phyloP scores from a whole-genome alignment of 2,888 invertebrate species.

The Idaea straminata region DNA sequence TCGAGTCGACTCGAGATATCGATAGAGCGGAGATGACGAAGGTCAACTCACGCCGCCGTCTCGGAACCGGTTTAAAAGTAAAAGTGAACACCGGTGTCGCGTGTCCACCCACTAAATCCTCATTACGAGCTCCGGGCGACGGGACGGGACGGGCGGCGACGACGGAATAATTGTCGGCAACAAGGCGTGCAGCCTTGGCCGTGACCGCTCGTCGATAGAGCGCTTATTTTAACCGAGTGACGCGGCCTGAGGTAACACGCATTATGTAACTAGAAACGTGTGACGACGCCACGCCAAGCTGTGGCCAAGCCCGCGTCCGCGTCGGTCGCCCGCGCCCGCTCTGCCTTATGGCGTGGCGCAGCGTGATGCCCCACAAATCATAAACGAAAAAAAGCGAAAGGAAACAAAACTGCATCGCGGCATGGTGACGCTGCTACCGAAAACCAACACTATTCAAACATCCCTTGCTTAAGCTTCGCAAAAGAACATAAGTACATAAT shows the following conservation, averaged over 20 bases:
- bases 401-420: conserved; percentile 58
- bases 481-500: not conserved
- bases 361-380: conserved; percentile 36
- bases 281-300: conserved; percentile 28
- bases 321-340: conserved; percentile 35
- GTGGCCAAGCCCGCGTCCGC: conserved; percentile 35
- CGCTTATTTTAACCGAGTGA: conserved; percentile 75
- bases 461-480: not conserved
- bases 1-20: conserved; percentile 28
- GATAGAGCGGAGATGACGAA: conserved; percentile 43
- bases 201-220: conserved; percentile 73
- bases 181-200: conserved; percentile 75
- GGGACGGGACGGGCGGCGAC: conserved; percentile 42
- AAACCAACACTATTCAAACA: conserved; percentile 7
- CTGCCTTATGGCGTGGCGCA: conserved; percentile 37
- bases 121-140: conserved; percentile 58
- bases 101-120: conserved; percentile 77
- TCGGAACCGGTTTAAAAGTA: conserved; percentile 73
- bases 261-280: conserved; percentile 65
- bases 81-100: conserved; percentile 67
- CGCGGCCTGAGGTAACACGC: conserved; percentile 70
- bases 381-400: conserved; percentile 69
- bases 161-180: conserved; percentile 68
- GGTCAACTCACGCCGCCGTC: conserved; percentile 41
- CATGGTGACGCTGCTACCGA: conserved; percentile 26